These are phyloP conservation scores for Lithophane leautieri DNA, from an alignment of 2,888 invertebrate species.

Conservation along the genomic window DNA sequence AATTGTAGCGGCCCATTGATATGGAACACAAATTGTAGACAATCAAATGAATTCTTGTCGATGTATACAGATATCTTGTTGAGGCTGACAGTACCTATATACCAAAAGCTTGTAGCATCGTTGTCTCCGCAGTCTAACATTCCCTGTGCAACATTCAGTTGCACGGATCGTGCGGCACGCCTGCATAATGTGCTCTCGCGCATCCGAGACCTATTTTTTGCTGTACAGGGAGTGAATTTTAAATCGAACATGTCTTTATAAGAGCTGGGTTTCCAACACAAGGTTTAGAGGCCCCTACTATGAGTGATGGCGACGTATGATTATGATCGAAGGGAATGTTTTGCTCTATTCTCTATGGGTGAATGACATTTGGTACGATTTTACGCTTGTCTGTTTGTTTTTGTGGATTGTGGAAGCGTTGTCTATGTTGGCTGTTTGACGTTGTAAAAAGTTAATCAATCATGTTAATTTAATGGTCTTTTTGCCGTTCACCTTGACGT, in stretches of 20 bases:
- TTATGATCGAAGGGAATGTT: slow-evolving; percentile 54
- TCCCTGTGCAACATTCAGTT: slow-evolving; percentile 68
- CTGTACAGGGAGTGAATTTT: slow-evolving; percentile 85
- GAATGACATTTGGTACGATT: slow-evolving; percentile 41
- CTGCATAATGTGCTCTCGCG: slow-evolving; percentile 85
- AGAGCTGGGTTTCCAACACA: slow-evolving; percentile 71
- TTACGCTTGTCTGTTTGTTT: slow-evolving; percentile 56
- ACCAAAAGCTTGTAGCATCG: slow-evolving; percentile 54
- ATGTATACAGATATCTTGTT: background rate
- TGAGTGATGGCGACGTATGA: slow-evolving; percentile 37
- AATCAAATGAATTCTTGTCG: background rate
- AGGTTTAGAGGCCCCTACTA: slow-evolving; percentile 71
- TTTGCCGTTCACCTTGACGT: slow-evolving; percentile 36
- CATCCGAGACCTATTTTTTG: slow-evolving; percentile 87
- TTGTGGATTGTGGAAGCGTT: slow-evolving; percentile 10
- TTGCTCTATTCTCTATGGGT: slow-evolving; percentile 28
- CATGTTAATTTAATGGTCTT: slow-evolving; percentile 39
- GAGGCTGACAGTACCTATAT: slow-evolving; percentile 18
- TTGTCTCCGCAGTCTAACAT: slow-evolving; percentile 67
- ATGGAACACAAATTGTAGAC: background rate
- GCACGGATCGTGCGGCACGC: slow-evolving; percentile 87
- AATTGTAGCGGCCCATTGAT: background rate
- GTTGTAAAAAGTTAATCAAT: slow-evolving; percentile 54
- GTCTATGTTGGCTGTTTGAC: slow-evolving; percentile 21
- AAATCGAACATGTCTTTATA: slow-evolving; percentile 88